Evolutionary conservation across 2,113 vertebrate genomes (phyloP).

Genomic region (Neodon shergylaensis): DNA sequence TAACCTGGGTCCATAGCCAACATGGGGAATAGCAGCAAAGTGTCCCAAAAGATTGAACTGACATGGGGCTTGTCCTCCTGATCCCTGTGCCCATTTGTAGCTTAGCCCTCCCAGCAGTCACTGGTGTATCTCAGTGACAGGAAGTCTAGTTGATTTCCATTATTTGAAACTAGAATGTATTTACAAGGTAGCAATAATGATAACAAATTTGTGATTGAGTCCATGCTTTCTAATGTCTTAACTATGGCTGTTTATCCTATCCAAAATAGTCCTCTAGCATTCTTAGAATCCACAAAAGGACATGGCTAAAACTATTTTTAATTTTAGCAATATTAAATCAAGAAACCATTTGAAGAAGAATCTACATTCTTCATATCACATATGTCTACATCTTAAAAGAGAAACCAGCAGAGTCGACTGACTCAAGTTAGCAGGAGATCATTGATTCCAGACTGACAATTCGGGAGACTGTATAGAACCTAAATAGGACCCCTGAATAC

Average conservation of each 20-base stretch:
- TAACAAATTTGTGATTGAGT: neutral
- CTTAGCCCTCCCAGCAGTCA: neutral
- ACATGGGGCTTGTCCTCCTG: neutral
- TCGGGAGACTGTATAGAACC: too few relatives aligned
- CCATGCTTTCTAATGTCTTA: neutral
- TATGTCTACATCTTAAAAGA: neutral
- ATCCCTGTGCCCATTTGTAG: neutral
- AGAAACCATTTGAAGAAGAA: neutral
- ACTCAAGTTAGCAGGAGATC: too few relatives aligned
- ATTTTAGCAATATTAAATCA: neutral
- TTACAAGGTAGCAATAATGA: neutral
- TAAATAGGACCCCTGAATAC: too few relatives aligned
- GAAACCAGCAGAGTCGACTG: too few relatives aligned
- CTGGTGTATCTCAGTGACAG: neutral
- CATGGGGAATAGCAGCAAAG: fast-evolving
- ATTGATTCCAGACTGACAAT: too few relatives aligned
- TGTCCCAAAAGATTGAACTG: neutral
- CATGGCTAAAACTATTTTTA: neutral
- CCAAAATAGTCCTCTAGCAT: neutral
- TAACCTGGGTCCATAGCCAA: neutral
- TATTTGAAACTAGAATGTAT: neutral
- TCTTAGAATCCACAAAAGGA: neutral
- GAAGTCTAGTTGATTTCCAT: neutral
- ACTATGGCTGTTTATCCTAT: neutral
- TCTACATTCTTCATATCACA: neutral